Base-by-base conservation (phyloP, 2,888 invertebrate species). In the Lasioglossum pauxillum region DNA sequence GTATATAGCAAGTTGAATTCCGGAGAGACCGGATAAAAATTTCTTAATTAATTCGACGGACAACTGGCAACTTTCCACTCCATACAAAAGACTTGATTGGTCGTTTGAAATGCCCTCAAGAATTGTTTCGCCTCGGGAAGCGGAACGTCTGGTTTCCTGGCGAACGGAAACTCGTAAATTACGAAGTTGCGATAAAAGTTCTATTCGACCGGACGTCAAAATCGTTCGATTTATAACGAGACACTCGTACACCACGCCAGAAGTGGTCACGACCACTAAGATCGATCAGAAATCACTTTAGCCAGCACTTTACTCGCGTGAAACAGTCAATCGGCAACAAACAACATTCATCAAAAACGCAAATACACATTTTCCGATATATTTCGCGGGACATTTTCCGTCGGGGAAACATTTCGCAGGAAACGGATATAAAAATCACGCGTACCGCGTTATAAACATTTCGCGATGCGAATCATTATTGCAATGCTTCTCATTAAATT, bases 171-270 rank as follows among this genome's bases (percentile, higher is more conserved):
- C 23, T 38, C 69, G 69, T 69, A 69, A 69, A 69, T 69, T 69
- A 69, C 69, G 69, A 75, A 75, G 75, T 31, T 75, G 49, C 49
- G n/a, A 49, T 75, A 75, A 75, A 75, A 75, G 31, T 31, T 31
- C 31, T 35, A 23, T 69, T 69, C 69, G 38, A 69, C 38, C 38
- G 38, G 12, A 69, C 69, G 5, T 38, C 69, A 69, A 38, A 44
- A 38, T 72, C 41, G 78, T 72, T 71, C 69, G 44, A 74, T 60
- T 44, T n/a, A n/a, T 78, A 69, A 69, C 69, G 69, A 69, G 35
- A 69, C 35, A 38, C 69, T 69, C 69, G 69, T 38, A 12, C 38
- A 38, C 23, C 35, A 23, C 16, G 35, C 10, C 38, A 38, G 35
- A 38, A 23, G 35, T 35, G 35, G 38, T 23, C 69, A 23, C 69